Evolutionary conservation across 2,888 invertebrate species (phyloP), one percentile per base, ranked within the genome.

Genomic region (Amphipoea lucens): DNA sequence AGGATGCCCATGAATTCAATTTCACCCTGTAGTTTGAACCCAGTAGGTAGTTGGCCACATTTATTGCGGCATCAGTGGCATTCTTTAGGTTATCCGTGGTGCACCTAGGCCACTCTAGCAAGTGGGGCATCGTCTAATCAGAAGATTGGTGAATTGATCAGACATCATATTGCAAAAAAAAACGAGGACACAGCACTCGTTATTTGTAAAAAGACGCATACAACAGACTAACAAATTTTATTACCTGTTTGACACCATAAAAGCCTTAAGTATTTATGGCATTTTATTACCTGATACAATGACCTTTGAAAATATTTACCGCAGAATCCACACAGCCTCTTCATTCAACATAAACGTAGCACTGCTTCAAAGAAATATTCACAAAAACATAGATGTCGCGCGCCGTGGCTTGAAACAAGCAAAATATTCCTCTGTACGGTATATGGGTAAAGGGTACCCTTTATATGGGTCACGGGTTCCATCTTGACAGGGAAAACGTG

Each of bases 391-490:
- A 45, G 4, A 48, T 36, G 51, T 51, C 14, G 4, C 48, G 48
- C 48, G 14, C 0, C 48, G 48, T 14, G 45, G 29, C 14, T 65
- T 45, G 48, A 51, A 67, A 65, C 48, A 57, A 63, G 42, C 63
- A 65, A 54, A 73, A 75, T 74, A 63, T 65, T 68, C 54, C 60
- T 76, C 45, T 68, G 17, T 66, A 54, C 29, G 20, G 36, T 12
- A 68, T 62, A 48, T 63, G 36, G 45, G 36, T 72, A 69, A 62
- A 70, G 54, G 63, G 42, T 42, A 4, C 45, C 40, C 9, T 63
- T 73, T 14, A 79, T 78, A 73, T 82, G 63, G 86, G 84, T 82
- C 84, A 85, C 54, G 63, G 66, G 57, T 51, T 70, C 42, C 78
- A 69, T 73, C 73, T 82, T 54, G 60, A 79, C 79, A 60, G 40